phyloP scores from a whole-genome alignment of 2,888 invertebrate genomes.

The Drosophila gaucha region DNA sequence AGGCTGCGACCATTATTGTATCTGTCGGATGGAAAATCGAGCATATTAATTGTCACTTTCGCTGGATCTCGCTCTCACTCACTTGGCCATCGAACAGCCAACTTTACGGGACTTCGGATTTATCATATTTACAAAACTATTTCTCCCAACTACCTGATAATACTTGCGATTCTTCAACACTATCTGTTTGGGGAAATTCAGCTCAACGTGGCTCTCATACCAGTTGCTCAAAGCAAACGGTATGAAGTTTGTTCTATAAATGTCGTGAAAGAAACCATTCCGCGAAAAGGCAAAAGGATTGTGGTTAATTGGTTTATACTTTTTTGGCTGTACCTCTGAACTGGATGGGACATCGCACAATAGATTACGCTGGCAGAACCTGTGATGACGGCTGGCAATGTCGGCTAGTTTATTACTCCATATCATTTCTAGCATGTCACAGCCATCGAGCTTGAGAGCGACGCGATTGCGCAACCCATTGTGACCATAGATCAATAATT shows the following conservation, averaged over 20 bases:
- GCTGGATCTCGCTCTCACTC: neutral
- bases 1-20: constrained; percentile 26
- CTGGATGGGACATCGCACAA: neutral
- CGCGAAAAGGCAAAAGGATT: too few relatives aligned
- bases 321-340: neutral
- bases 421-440: constrained; percentile 24
- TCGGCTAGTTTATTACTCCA: constrained; percentile 38
- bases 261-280: constrained; percentile 27
- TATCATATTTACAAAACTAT: constrained; percentile 33
- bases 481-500: constrained; percentile 25
- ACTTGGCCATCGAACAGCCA: constrained; percentile 47
- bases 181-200: neutral
- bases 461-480: constrained; percentile 54
- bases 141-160: neutral
- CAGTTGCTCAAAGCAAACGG: constrained; percentile 21
- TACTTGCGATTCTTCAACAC: accelerated
- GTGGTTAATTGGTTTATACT: too few relatives aligned
- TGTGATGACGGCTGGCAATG: constrained; percentile 30
- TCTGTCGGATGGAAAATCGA: constrained; percentile 6
- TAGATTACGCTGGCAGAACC: neutral
- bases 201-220: constrained; percentile 24
- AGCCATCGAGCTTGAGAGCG: constrained; percentile 13
- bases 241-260: constrained; percentile 18
- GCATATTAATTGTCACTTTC: neutral
- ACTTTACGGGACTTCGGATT: constrained; percentile 15